These are phyloP conservation scores for Caenorhabditis zanzibari DNA, from an alignment of 2,888 invertebrate species.

Conservation along the genomic window DNA sequence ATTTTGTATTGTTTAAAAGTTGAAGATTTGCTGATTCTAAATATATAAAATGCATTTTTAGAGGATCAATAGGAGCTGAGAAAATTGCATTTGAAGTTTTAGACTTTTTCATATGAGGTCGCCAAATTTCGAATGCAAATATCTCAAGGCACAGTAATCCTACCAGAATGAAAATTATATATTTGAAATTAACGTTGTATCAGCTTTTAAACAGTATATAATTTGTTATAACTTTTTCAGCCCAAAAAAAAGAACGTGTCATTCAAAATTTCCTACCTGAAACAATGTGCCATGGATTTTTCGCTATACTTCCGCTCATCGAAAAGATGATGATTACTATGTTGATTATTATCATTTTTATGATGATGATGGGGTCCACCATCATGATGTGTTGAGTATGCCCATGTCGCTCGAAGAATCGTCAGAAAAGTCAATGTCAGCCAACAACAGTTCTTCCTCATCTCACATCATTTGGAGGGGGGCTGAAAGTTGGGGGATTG, in stretches of 20 bases:
- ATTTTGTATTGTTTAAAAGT: not conserved
- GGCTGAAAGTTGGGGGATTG: not conserved
- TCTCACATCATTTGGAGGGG: conserved; percentile 26
- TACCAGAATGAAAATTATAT: no score
- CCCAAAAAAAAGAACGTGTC: no score
- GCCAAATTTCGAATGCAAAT: not conserved
- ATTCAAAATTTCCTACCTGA: conserved; percentile 6
- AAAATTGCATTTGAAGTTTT: not conserved
- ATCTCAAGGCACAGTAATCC: no score
- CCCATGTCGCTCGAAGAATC: conserved; percentile 12
- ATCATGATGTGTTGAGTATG: conserved; percentile 11
- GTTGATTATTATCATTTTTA: not conserved
- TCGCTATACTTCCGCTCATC: not conserved
- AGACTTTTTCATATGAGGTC: not conserved
- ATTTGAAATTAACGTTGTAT: not conserved
- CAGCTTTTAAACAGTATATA: no score
- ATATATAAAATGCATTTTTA: not conserved
- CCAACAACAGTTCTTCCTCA: conserved; percentile 17
- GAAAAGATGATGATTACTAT: conserved; percentile 4
- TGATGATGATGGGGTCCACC: not conserved
- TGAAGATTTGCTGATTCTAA: not conserved
- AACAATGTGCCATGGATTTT: conserved; percentile 13
- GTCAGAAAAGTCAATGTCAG: conserved; percentile 1
- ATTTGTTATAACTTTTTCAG: no score
- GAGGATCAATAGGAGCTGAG: no score